Conservation (phyloP, 2,888 invertebrate species). For the Machimus atricapillus region DNA sequence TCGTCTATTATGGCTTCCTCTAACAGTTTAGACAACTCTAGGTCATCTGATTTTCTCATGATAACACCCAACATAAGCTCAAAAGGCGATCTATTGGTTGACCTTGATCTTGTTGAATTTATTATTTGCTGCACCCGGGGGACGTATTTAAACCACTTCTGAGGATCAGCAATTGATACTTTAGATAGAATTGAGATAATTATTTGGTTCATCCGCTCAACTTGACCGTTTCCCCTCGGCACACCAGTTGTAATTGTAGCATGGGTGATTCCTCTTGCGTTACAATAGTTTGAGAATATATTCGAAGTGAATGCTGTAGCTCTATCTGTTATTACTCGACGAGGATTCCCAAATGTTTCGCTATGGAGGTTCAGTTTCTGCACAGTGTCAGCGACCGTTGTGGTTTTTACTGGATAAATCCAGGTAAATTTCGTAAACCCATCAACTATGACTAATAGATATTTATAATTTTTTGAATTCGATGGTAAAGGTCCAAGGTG, state of each 20-base stretch:
- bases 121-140: background rate
- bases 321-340: slow-evolving; percentile 53
- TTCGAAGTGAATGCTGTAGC: slow-evolving; percentile 56
- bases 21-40: background rate
- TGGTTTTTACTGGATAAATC: slow-evolving; percentile 53
- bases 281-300: slow-evolving; percentile 55
- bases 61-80: background rate
- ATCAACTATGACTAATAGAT: slow-evolving; percentile 54
- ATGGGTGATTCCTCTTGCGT: slow-evolving; percentile 54
- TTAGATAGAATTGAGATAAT: slow-evolving; percentile 53
- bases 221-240: slow-evolving; percentile 57
- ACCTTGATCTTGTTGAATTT: background rate
- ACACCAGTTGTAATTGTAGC: slow-evolving; percentile 51
- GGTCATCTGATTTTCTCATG: background rate
- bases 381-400: slow-evolving; percentile 52
- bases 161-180: slow-evolving; percentile 53
- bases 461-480: slow-evolving; percentile 53
- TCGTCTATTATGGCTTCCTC: background rate
- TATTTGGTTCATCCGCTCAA: slow-evolving; percentile 53
- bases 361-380: slow-evolving; percentile 51
- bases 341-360: slow-evolving; percentile 55
- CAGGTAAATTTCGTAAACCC: slow-evolving; percentile 56
- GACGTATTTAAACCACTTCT: background rate
- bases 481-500: slow-evolving; percentile 54
- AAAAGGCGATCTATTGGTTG: background rate